Evolutionary conservation across 2,113 vertebrate genomes (phyloP), one percentile per base, ranked within the genome.

Genomic region (Arothron firmamentum): DNA sequence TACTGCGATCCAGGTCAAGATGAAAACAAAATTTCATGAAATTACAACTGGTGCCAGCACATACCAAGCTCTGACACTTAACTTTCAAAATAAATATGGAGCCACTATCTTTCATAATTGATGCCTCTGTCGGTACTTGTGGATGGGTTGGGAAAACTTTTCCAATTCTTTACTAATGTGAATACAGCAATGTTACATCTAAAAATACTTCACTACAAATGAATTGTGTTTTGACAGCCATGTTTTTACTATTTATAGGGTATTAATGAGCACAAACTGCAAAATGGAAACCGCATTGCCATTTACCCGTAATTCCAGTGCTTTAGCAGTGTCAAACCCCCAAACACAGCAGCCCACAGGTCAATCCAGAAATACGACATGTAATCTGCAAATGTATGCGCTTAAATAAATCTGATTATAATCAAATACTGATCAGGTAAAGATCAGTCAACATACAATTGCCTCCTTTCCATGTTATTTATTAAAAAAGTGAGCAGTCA

Each of bases 161-260:
- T 55, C 43, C 50, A 23, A 58, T 45, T 19, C 49, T 62, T 66
- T 28, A 11, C 50, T 71, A 16, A 52, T 46, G 19, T 52, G 71
- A 67, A 60, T 12, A 11, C 0, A 31, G 50, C 12, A 38, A 28
- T 43, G 48, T 46, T 55, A 49, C 12, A 34, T 34, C 68, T 63
- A 67, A 76, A 71, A 71, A 76, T 77, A 72, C 49, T 47, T 23
- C 1, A 28, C 28, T 55, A 14, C 46, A 55, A 51, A 46, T 48
- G 4, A 63, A 56, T 28, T 59, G 38, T 59, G 20, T 41, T 51
- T 56, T 56, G 51, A 65, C 56, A 54, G 61, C 59, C 45, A 58
- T 62, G 52, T 59, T 56, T 62, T 70, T 47, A 62, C 57, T 62
- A 31, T 74, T 71, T 62, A 59, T 51, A 66, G 60, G 18, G 21